These are phyloP conservation scores for Caenorhabditis doughertyi DNA, from an alignment of 2,888 invertebrate species.

Conservation along the genomic window DNA sequence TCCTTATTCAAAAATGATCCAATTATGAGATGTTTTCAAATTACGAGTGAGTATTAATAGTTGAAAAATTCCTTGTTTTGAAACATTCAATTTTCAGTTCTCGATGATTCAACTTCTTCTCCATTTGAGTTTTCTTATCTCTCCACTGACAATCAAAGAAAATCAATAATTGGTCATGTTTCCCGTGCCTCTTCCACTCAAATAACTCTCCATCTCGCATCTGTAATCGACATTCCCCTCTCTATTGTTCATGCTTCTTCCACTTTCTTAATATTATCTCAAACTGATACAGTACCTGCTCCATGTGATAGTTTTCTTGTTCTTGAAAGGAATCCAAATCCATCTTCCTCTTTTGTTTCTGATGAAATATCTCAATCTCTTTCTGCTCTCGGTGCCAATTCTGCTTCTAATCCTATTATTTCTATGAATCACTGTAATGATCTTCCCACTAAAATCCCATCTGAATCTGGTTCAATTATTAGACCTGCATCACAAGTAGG, in stretches of 20 bases:
- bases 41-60: slow-evolving; percentile 33
- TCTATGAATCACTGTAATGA: slow-evolving; percentile 50
- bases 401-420: slow-evolving; percentile 47
- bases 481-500: slow-evolving; percentile 57
- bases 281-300: slow-evolving; percentile 61
- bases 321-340: slow-evolving; percentile 32
- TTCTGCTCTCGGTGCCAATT: slow-evolving; percentile 30
- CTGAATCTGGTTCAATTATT: slow-evolving; percentile 35
- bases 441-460: slow-evolving; percentile 12
- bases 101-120: slow-evolving; percentile 44
- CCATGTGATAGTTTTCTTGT: slow-evolving; percentile 58
- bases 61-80: not conserved
- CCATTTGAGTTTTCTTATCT: slow-evolving; percentile 58
- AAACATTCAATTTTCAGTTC: slow-evolving; percentile 28
- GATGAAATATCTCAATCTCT: slow-evolving; percentile 30
- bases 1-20: slow-evolving; percentile 50
- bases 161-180: slow-evolving; percentile 56
- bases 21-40: slow-evolving; percentile 54
- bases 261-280: slow-evolving; percentile 41
- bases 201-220: slow-evolving; percentile 49
- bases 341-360: not conserved
- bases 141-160: slow-evolving; percentile 31
- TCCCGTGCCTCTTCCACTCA: slow-evolving; percentile 43
- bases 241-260: slow-evolving; percentile 21
- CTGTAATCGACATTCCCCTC: slow-evolving; percentile 49